Evolutionary conservation across 30 jellyfish, hydroid and myxozoan genomes (phyloP), one percentile per base, ranked within the genome.

Genomic region (Aurelia aurita): DNA sequence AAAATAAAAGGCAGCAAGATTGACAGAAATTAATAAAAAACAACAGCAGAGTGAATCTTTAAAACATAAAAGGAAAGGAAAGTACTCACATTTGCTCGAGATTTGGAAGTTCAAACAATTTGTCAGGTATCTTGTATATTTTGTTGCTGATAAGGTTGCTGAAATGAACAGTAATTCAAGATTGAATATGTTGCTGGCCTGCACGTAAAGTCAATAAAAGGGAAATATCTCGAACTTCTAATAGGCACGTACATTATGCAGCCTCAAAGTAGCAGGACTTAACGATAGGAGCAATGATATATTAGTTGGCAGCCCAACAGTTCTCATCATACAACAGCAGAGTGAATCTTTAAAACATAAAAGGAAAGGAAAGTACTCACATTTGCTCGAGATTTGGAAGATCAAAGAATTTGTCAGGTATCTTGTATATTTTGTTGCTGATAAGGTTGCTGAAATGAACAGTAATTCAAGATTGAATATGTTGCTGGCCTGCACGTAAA

Each of bases 71-170:
- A 31, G 19, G 27, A 76, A 54, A 2, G 5, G 58, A 71, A 14
- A 39, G 13, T 15, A 66, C 96, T 87, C 39, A 87, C 96, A 87
- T 27, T 16, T 75, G 77, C 54, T 87, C 90, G 6, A 87, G 80
- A 32, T 87, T 77, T n/a, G 98, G 98, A 28, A 87, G 70, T 44
- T 82, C 86, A 46, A 92, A 86, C 20, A 22, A 86, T 29, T 91
- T 66, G 62, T 74, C 95, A 6, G 98, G 98, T 8, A 92, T 21
- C 89, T 82, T 80, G 92, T 92, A 77, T 51, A 92, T 64, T 34
- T 76, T 81, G 95, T 92, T 92, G 58, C 68, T 73, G 86, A 92
- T 92, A 19, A 92, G 67, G 31, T 67, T 92, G 46, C 98, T 92
- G 80, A 35, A 20, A 28, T n/a, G 20, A 57, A n/a, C 3, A 0